Base-by-base conservation (phyloP, 2,797 vertebrate species). In the Denticeps clupeoides region DNA sequence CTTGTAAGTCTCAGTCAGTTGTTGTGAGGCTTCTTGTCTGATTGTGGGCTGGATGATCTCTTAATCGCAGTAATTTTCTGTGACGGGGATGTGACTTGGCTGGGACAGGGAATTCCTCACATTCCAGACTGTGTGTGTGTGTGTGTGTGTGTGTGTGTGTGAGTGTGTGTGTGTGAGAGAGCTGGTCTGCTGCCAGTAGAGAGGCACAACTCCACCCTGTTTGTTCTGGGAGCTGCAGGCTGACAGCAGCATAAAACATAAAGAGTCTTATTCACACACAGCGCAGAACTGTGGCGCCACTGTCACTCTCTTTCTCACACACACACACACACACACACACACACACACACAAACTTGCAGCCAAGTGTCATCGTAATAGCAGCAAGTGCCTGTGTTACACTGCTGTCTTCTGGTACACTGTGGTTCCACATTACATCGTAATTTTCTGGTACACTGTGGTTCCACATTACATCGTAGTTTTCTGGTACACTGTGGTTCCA, bases 61-160 rank as follows among this genome's bases (percentile, higher is more conserved):
- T 68, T 80, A 79, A 80, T 80, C 73, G 66, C 70, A 70, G 68
- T 78, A 73, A 75, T 81, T 80, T 76, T 75, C 73, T 71, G 66
- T 64, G 66, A 74, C 45, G 62, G 75, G 65, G 65, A 74, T 72
- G 71, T 60, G 67, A 78, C 68, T 78, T 80, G 80, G 80, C 75
- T 69, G 63, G 10, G 64, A 49, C 32, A 46, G 51, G 66, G 64
- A 72, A 82, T 82, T 81, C 80, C 71, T 69, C 59, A 58, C 68
- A 82, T 82, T 80, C 79, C 77, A 47, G 47, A 48, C 45, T 56
- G 46, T 48, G 49, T 24, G 23, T 49, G 40, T 47, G 42, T 45
- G 51, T 45, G 46, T 46, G 25, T 48, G 40, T 35, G 24, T 49
- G 50, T 42, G 32, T 45, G 29, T 46, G 35, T 52, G 41, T 43